Evolutionary conservation across 2,113 vertebrate species (phyloP), one percentile per base, ranked within the genome.

Genomic region (Loxodonta africana): DNA sequence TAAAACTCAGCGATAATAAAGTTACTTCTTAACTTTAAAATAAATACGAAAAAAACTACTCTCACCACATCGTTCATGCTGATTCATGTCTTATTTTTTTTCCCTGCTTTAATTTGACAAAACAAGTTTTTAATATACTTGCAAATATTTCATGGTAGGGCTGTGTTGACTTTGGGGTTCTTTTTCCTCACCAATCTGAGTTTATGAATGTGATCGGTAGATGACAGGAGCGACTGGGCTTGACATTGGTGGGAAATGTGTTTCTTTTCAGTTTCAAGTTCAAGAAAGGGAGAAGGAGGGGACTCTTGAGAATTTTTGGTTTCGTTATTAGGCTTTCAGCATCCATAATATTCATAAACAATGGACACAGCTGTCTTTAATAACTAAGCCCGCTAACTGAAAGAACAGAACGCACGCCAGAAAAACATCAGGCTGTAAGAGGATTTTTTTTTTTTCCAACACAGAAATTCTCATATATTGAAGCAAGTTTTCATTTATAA

Each of bases 331-430:
- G 94, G 88, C 95, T 97, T 95, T 96, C 94, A 89, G 95, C 63
- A 81, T 97, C 95, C 85, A 89, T 95, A 92, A 83, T 97, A 92
- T 91, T 95, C 96, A 89, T 96, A 96, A 96, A 97, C 95, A 97
- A 90, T 57, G 76, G 88, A 96, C 94, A 95, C 97, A 98, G 94
- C 95, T 98, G 96, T 95, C 94, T 97, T 92, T 97, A 98, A 97
- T 98, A 95, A 97, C 74, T 17, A 20, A 94, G 73, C 51, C 90
- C 25, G 51, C 94, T 96, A 78, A 94, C 95, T 60, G 83, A 92
- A 93, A n/a, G 76, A 80, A 37, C 44, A 81, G 91, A 93, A 46
- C 28, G 8, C 20, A 15, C 0, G 87, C 95, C 96, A 96, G 92
- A 15, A 69, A 93, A 96, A 57, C 53, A 87, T 84, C 44, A 84